Percentiles rank a stretch among this genome's conserved stretches.
These are phyloP conservation scores for Neoscelio sp. DNA, from an alignment of 2,888 invertebrate species.

Conservation along the genomic window DNA sequence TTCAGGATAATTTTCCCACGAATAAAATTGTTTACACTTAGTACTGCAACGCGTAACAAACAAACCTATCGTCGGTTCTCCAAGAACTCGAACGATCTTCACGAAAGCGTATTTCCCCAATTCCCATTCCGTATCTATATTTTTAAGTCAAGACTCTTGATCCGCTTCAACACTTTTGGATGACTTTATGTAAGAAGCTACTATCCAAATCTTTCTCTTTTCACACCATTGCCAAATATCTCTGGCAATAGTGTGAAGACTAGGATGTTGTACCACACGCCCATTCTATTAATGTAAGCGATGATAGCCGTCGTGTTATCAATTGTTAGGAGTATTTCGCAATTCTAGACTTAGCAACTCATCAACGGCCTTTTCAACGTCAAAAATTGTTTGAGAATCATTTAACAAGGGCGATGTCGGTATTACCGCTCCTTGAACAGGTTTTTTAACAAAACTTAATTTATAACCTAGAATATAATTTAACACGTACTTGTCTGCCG, in stretches of 20 bases:
- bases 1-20: no score
- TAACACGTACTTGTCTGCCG: background rate
- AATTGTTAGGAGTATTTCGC: slow-evolving; percentile 9
- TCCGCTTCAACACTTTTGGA: background rate
- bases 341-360: background rate
- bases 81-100: no score
- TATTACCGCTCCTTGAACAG: background rate
- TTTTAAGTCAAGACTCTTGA: background rate
- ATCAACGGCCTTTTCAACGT: background rate
- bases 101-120: no score
- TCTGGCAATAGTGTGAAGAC: background rate
- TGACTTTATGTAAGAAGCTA: slow-evolving; percentile 8
- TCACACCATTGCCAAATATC: slow-evolving; percentile 25
- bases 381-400: background rate
- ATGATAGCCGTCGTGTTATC: slow-evolving; percentile 32
- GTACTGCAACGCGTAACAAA: no score
- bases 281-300: background rate
- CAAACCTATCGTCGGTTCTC: no score
- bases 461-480: background rate
- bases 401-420: background rate
- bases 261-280: slow-evolving; percentile 2
- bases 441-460: background rate
- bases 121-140: no score
- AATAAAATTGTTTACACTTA: no score
- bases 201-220: background rate